phyloP scores from a whole-genome alignment of 2,797 vertebrate species.

The Anas capensis region DNA sequence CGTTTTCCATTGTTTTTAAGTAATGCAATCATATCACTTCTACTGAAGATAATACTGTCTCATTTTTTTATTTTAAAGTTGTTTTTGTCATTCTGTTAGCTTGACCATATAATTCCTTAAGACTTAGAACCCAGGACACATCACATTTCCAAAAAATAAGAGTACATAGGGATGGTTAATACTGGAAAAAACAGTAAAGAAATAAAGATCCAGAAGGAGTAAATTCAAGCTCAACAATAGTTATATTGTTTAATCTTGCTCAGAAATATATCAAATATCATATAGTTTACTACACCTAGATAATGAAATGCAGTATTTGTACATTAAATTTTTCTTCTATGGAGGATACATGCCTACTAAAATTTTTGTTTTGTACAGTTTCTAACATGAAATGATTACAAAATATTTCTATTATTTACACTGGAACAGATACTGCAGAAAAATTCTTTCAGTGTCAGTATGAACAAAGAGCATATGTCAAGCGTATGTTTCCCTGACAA shows the following conservation, averaged over 20 bases:
- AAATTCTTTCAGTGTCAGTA: background rate
- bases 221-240: background rate
- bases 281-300: background rate
- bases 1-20: background rate
- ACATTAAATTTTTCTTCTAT: too few species aligned
- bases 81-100: background rate
- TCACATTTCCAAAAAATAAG: background rate
- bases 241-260: background rate
- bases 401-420: conserved; percentile 67
- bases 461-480: background rate
- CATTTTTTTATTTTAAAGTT: background rate
- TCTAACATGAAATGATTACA: background rate
- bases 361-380: background rate
- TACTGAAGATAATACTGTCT: background rate
- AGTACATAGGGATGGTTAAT: background rate
- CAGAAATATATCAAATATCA: background rate
- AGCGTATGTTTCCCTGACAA: background rate
- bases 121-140: background rate
- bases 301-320: background rate
- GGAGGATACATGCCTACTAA: background rate
- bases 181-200: background rate
- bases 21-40: background rate
- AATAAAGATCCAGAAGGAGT: background rate
- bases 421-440: background rate
- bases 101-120: background rate